Evolutionary conservation across 1,140 invertebrate species (phyloP).

Genomic region (Thalassaphorura encarpata): DNA sequence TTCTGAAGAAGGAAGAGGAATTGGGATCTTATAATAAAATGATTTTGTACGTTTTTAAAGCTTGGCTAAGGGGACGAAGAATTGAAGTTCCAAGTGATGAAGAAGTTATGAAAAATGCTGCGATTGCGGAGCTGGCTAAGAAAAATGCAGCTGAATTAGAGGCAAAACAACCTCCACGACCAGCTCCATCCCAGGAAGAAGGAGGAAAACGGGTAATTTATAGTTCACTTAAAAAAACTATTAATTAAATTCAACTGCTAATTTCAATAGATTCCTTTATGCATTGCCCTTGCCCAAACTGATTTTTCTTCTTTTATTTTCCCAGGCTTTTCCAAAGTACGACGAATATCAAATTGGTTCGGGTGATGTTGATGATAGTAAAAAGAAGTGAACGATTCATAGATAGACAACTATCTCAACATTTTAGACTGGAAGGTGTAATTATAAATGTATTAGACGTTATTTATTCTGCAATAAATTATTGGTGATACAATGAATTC

Average conservation of each 20-base stretch:
- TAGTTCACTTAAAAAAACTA: too few relatives aligned
- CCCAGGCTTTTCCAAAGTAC: constrained; percentile 11
- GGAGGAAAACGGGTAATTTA: too few relatives aligned
- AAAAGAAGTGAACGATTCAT: too few relatives aligned
- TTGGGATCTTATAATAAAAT: neutral
- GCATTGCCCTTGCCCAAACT: too few relatives aligned
- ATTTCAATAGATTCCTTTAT: too few relatives aligned
- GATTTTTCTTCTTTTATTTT: constrained; percentile 3
- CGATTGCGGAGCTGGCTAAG: constrained; percentile 57
- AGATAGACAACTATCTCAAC: too few relatives aligned
- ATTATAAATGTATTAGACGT: too few relatives aligned
- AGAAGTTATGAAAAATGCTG: constrained; percentile 57
- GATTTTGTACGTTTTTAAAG: constrained; percentile 25
- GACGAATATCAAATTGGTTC: constrained; percentile 12
- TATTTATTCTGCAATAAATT: too few relatives aligned
- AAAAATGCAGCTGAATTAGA: constrained; percentile 53
- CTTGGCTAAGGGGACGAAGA: constrained; percentile 63
- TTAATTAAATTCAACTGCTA: too few relatives aligned
- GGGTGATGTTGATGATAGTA: too few relatives aligned
- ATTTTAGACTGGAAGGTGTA: too few relatives aligned
- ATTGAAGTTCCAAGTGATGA: constrained; percentile 55
- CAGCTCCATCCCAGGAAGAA: neutral
- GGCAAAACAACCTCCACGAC: constrained; percentile 7
- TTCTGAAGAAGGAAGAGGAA: too few relatives aligned
- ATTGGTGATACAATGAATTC: neutral